Evolutionary conservation across 2,797 vertebrate genomes (phyloP).

Genomic region (Xenopus petersii): DNA sequence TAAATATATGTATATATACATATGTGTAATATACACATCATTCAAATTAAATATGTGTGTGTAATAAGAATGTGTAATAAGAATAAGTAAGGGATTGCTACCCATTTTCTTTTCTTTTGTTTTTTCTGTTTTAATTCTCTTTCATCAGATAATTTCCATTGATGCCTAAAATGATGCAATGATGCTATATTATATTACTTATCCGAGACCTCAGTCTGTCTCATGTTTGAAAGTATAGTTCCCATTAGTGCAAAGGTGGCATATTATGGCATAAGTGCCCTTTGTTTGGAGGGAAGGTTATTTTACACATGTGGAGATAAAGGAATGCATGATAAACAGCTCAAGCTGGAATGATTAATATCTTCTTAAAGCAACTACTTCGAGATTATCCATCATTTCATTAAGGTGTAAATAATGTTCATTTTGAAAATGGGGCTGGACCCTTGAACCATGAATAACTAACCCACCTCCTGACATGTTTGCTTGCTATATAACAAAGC

Average conservation of each 20-base stretch:
- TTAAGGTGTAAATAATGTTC: constrained; percentile 94
- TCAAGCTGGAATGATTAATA: constrained; percentile 99
- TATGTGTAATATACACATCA: too few relatives aligned
- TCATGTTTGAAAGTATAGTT: too few relatives aligned
- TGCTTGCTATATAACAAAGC: constrained; percentile 89
- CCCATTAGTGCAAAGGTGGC: constrained; percentile 65
- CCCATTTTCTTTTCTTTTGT: too few relatives aligned
- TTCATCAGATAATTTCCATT: too few relatives aligned
- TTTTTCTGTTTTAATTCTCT: too few relatives aligned
- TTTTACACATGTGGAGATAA: constrained; percentile 97
- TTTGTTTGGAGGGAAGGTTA: constrained; percentile 99
- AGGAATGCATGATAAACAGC: constrained; percentile 98
- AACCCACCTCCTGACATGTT: constrained; percentile 97
- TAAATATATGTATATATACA: too few relatives aligned
- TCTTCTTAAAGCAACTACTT: constrained; percentile 99
- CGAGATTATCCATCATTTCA: constrained; percentile 99
- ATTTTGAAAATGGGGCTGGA: constrained; percentile 93
- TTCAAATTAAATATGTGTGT: too few relatives aligned
- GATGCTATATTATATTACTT: too few relatives aligned
- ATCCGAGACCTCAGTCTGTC: too few relatives aligned
- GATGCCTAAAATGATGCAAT: too few relatives aligned
- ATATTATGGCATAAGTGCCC: constrained; percentile 84
- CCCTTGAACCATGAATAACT: constrained; percentile 96
- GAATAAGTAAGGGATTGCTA: too few relatives aligned
- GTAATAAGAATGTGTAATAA: too few relatives aligned